These are phyloP conservation scores for Malurus elegans DNA, from an alignment of 2,113 vertebrate species.

Conservation along the genomic window DNA sequence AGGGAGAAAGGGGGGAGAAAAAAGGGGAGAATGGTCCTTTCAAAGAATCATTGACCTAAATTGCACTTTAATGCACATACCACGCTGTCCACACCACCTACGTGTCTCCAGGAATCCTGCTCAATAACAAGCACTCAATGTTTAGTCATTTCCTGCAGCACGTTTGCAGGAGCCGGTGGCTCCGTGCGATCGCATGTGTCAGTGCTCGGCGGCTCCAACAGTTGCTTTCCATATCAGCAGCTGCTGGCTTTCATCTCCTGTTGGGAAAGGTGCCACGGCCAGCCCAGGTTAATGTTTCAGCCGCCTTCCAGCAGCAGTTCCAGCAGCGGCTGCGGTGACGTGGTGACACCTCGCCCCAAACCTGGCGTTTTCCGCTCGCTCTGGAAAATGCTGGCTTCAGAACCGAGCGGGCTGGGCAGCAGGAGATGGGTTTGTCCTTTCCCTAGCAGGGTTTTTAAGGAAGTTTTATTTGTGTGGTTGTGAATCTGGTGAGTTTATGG, in stretches of 20 bases:
- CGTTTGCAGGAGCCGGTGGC: constrained; percentile 51
- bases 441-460: background rate
- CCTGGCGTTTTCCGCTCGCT: background rate
- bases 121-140: constrained; percentile 66
- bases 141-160: constrained; percentile 78
- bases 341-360: background rate
- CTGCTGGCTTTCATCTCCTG: constrained; percentile 59
- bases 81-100: constrained; percentile 62
- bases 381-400: background rate
- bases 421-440: background rate
- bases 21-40: constrained; percentile 25
- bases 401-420: background rate
- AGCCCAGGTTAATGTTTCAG: constrained; percentile 24
- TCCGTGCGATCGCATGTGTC: constrained; percentile 36
- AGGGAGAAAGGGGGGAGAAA: background rate
- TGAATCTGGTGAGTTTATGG: background rate
- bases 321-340: background rate
- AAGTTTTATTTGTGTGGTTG: background rate
- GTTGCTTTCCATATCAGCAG: constrained; percentile 70
- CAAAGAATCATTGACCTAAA: constrained; percentile 66
- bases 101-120: constrained; percentile 67
- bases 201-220: constrained; percentile 58
- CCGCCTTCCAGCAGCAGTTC: background rate
- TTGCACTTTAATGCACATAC: constrained; percentile 65
- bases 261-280: constrained; percentile 50